Conservation (phyloP, 2,113 vertebrate species). For the Rafetus swinhoei region DNA sequence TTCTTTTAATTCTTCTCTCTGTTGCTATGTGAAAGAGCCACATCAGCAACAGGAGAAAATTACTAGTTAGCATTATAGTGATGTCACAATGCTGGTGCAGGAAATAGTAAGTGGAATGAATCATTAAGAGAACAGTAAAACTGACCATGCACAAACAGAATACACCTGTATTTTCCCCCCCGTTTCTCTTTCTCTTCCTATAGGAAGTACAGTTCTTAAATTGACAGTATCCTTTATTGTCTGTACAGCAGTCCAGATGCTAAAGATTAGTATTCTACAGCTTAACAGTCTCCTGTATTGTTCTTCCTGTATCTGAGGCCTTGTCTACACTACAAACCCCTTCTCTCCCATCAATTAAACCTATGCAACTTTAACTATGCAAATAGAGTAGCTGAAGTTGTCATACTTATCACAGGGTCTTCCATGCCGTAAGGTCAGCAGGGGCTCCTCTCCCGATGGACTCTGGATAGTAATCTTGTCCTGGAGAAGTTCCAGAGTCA, state of each 20-base stretch:
- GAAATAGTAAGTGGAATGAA: not conserved
- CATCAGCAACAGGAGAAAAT: not conserved
- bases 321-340: no score
- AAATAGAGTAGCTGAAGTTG: no score
- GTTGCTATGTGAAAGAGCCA: not conserved
- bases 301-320: not conserved
- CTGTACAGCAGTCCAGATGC: accelerated
- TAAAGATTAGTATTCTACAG: not conserved
- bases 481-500: no score
- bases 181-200: not conserved
- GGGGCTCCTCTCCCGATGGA: no score
- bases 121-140: not conserved
- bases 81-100: accelerated
- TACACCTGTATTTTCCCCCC: accelerated
- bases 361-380: no score
- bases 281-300: not conserved
- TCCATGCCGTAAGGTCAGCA: no score
- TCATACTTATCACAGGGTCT: no score
- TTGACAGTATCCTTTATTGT: not conserved
- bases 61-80: not conserved
- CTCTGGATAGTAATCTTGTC: no score
- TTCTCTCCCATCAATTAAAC: no score
- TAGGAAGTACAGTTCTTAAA: not conserved
- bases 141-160: not conserved
- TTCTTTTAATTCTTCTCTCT: not conserved